Base-by-base conservation (phyloP, 2,113 vertebrate species). In the Eretmochelys imbricata region DNA sequence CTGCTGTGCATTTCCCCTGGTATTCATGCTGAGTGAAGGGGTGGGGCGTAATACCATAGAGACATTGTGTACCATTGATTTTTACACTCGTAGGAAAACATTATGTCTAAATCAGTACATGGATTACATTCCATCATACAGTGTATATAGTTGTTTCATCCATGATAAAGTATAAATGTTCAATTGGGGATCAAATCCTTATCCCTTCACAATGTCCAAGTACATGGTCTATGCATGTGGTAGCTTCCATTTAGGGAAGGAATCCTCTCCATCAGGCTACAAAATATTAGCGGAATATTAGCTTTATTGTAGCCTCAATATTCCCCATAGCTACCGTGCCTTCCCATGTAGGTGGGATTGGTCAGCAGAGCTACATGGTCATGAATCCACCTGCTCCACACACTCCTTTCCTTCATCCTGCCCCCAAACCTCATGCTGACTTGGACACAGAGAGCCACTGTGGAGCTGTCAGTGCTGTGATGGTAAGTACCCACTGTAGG, bases 361-460 rank as follows among this genome's bases (percentile, higher is more conserved):
- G 2, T 49, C 53, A 24, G 1, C 53, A 55, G 35, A 59, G 42
- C 4, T 4, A 1, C 10, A 3, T 1, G 27, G 4, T 11, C 25
- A 79, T 25, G 2, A 4, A 13, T 57, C 0, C 46, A 17, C 0
- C 72, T 22, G 4, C 72, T 54, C 6, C 22, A 38, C 9, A 50
- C 5, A 16, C 42, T 3, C 17, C 85, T 80, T 7, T 13, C 27
- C 4, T 38, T 1, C 88, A 59, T 57, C 29, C 35, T 79, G 69
- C 75, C 31, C 4, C 9, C 5, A 87, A 6, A 90, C 10, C 51
- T 91, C 6, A 22, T 53, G 17, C 10, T 20, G 57, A 57, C 27
- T 7, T 38, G 38, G 27, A 16, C 16, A 31, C 3, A 5, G 8
- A 3, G 76, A 87, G 1, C 51, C 80, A 10, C 62, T 19, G n/a